These are phyloP conservation scores for Ceratosolen fusciceps DNA, from an alignment of 1,140 invertebrate genomes.

Conservation along the genomic window DNA sequence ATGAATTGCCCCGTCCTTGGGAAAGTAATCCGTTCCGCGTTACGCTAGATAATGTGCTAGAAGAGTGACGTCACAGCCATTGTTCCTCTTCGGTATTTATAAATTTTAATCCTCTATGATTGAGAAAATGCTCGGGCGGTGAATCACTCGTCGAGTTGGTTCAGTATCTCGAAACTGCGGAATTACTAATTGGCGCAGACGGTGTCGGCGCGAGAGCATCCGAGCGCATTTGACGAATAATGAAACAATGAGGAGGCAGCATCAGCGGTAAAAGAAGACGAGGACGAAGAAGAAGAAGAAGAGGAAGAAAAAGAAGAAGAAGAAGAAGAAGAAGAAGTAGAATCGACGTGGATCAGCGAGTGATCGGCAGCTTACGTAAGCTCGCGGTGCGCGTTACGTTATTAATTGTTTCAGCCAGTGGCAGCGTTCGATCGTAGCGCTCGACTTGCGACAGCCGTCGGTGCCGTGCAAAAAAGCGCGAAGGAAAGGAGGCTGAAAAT, in stretches of 20 bases:
- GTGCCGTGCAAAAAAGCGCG: not conserved
- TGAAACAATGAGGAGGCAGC: too few species aligned
- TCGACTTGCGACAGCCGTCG: too few species aligned
- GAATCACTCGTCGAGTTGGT: not conserved
- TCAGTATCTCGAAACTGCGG: not conserved
- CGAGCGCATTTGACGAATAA: too few species aligned
- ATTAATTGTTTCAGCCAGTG: not conserved
- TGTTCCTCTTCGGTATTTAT: not conserved
- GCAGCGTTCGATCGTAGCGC: too few species aligned
- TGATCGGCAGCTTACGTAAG: not conserved
- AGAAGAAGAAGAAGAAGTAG: not conserved
- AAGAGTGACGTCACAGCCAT: not conserved
- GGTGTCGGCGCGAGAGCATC: too few species aligned
- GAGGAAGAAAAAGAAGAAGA: too few species aligned
- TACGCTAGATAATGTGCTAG: too few species aligned
- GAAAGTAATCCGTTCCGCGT: too few species aligned
- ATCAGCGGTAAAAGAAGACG: too few species aligned
- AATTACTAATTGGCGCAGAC: too few species aligned
- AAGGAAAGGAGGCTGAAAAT: slow-evolving; percentile 9
- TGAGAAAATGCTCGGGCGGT: not conserved
- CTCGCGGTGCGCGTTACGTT: not conserved
- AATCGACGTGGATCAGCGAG: not conserved
- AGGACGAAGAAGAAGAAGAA: too few species aligned
- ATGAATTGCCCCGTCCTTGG: too few species aligned
- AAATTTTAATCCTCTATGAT: not conserved